phyloP scores from a whole-genome alignment of 2,113 vertebrate species.

The Melanotaenia duboulayi region DNA sequence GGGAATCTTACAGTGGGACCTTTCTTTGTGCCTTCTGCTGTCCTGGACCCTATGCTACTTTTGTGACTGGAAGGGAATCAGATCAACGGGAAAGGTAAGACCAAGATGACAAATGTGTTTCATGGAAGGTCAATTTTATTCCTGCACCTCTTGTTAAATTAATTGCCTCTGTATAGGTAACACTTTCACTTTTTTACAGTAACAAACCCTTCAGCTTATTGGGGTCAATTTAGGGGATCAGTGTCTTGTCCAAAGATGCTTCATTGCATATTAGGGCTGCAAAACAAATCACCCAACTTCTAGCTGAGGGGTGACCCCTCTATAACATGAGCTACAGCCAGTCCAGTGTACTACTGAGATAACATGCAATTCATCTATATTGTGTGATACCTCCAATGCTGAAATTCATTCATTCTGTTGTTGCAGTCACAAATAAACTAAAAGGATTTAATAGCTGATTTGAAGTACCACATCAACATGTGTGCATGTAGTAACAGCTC shows the following conservation, averaged over 20 bases:
- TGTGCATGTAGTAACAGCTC: not conserved
- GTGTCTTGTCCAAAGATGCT: too few relatives aligned
- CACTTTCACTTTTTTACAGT: too few relatives aligned
- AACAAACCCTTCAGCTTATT: too few relatives aligned
- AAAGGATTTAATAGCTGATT: too few relatives aligned
- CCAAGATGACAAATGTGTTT: not conserved
- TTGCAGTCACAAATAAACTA: not conserved
- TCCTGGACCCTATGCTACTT: slow-evolving; percentile 85
- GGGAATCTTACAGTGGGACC: slow-evolving; percentile 82
- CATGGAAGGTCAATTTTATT: not conserved
- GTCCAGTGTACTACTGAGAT: not conserved
- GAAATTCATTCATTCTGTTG: not conserved
- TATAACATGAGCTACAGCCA: too few relatives aligned
- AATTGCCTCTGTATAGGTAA: too few relatives aligned
- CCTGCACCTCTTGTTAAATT: too few relatives aligned
- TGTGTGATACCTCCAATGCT: too few relatives aligned
- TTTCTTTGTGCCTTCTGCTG: slow-evolving; percentile 82
- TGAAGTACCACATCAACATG: not conserved
- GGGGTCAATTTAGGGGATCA: too few relatives aligned
- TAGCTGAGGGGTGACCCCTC: too few relatives aligned
- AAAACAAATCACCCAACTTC: too few relatives aligned
- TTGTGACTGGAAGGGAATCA: slow-evolving; percentile 86
- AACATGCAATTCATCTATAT: not conserved
- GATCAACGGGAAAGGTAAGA: slow-evolving; percentile 83
- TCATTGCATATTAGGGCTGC: too few relatives aligned